These are phyloP conservation scores for Tolypeutes matacus DNA, from an alignment of 2,797 vertebrate species.

Conservation along the genomic window DNA sequence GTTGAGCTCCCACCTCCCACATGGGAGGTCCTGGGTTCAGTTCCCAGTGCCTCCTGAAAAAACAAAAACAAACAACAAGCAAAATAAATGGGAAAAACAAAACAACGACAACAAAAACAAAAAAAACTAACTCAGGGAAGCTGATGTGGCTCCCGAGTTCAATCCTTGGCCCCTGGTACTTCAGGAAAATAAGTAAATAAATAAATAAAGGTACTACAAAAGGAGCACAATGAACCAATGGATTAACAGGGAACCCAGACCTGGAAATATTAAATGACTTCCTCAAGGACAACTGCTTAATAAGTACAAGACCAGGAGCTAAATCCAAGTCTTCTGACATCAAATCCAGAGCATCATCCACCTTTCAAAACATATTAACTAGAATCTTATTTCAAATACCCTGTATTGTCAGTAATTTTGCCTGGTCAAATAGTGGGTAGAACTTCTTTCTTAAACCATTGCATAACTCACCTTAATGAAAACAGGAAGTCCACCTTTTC, in stretches of 20 bases:
- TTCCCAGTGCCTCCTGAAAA: too few species aligned
- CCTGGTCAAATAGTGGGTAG: not conserved
- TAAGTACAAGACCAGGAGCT: not conserved
- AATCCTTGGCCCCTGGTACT: too few species aligned
- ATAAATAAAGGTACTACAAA: not conserved
- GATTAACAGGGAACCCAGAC: not conserved
- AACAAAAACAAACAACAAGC: too few species aligned
- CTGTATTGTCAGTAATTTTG: not conserved
- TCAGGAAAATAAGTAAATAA: too few species aligned
- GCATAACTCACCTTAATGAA: not conserved
- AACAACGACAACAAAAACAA: too few species aligned
- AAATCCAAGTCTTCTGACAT: not conserved
- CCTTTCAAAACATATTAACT: not conserved
- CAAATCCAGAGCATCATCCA: not conserved
- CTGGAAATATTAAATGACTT: conserved; percentile 42
- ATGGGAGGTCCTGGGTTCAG: too few species aligned
- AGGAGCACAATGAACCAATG: not conserved
- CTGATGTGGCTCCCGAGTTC: too few species aligned
- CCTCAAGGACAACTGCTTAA: conserved; percentile 30
- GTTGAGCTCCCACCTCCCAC: too few species aligned
- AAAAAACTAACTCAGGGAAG: too few species aligned
- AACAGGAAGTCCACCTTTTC: not conserved
- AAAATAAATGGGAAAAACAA: too few species aligned
- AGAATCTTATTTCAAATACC: conserved; percentile 30
- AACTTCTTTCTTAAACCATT: not conserved